Conservation (phyloP, 2,888 invertebrate genomes). For the Pseudococcus jackbeardsleyi region DNA sequence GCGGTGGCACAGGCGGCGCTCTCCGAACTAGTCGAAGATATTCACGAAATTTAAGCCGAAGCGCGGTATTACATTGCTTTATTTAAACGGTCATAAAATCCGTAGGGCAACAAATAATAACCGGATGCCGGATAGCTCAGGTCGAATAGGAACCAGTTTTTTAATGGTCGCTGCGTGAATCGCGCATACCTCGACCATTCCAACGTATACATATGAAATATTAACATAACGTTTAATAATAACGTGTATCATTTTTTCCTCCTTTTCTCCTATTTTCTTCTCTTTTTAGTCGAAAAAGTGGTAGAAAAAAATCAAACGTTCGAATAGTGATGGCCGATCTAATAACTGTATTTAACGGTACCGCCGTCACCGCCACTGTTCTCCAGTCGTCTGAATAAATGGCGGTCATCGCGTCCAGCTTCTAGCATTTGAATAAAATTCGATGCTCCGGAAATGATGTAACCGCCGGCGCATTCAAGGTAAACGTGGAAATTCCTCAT, state of each 20-base stretch:
- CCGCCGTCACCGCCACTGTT: not conserved
- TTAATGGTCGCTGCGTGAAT: conserved; percentile 55
- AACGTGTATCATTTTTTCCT: not conserved
- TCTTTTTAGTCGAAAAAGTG: conserved; percentile 16
- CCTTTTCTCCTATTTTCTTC: not conserved
- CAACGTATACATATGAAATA: conserved; percentile 1
- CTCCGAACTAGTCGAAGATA: not conserved
- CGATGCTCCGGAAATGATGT: conserved; percentile 1
- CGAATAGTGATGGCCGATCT: not conserved
- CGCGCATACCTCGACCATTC: conserved; percentile 44
- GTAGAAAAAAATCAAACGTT: not conserved
- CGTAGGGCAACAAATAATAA: conserved; percentile 56
- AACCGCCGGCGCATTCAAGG: not conserved
- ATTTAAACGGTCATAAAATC: conserved; percentile 57
- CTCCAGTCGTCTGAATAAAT: not conserved
- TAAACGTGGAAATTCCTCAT: conserved; percentile 7
- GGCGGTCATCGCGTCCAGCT: not conserved
- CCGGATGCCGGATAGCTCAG: conserved; percentile 47
- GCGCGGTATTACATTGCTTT: conserved; percentile 58
- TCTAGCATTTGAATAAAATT: not conserved
- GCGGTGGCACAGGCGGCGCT: conserved; percentile 5
- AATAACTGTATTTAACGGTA: conserved; percentile 24
- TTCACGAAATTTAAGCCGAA: conserved; percentile 48
- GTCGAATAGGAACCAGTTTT: conserved; percentile 29
- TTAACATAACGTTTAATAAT: conserved; percentile 21